Evolutionary conservation across 1,140 invertebrate species (phyloP), one percentile per base, ranked within the genome.

Genomic region (Ips typographus): DNA sequence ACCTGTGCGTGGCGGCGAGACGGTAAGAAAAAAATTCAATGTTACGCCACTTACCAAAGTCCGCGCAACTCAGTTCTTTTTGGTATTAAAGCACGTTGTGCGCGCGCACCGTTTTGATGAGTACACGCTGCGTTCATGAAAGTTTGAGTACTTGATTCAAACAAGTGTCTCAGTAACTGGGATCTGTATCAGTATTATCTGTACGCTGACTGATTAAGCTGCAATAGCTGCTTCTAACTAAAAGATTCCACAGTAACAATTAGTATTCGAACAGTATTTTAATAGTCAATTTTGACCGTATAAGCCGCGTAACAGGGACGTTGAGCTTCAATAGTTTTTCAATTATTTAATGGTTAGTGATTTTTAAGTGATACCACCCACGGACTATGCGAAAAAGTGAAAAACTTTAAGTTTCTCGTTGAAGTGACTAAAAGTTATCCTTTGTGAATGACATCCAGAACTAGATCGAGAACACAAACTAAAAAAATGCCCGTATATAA

Each of bases 401-500:
- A 3, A 6, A 37, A 47, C 38, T 55, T 65, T 70, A 53, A 65
- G 4, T n/a, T 8, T 57, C 5, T 47, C 53, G 22, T 39, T 2
- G 52, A 39, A 56, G 59, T 63, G 61, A 5, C 39, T 53, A 43
- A 43, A 22, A 64, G 53, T 63, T 68, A 68, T n/a, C 64, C 49
- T 57, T 52, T 65, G 61, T 70, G 68, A 70, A 70, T 70, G 68
- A 70, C 68, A 70, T 70, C 68, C 62, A 70, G 61, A 70, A 70
- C 68, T 51, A 70, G 61, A 66, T 52, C 57, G 37, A 65, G 69
- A 60, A 71, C 69, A 40, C 56, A 63, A 63, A 67, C 60, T 7
- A 71, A 65, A 64, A 74, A 73, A 74, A 85, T 85, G 84, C 84
- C 84, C 40, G 83, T 85, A 62, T 85, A 84, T 76, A 84, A 84